Evolutionary conservation across 2,113 vertebrate species (phyloP), one percentile per base, ranked within the genome.

Genomic region (Genyomyrus donnyi): DNA sequence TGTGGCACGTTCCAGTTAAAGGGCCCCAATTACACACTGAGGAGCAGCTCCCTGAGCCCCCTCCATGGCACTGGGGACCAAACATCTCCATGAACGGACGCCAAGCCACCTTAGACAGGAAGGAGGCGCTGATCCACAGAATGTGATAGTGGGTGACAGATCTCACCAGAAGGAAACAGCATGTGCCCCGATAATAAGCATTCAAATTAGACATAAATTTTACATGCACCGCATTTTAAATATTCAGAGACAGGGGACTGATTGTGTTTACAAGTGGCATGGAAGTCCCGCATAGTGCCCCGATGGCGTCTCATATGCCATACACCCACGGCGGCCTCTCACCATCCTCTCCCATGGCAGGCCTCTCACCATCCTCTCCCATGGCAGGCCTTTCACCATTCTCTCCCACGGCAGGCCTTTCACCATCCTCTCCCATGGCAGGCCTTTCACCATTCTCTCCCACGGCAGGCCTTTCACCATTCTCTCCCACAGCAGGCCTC

Each of bases 141-240:
- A 3, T 45, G n/a, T 19, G 56, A 70, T n/a, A 70, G 11, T n/a
- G 84, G 90, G 94, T 97, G 96, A 98, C 97, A 96, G 97, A 97
- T 97, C 97, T 97, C 97, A 96, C 96, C 96, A 94, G 93, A 94
- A 96, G 45, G 97, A 98, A 97, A 97, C 96, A 97, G 98, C 97
- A 97, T 97, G 96, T 95, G 96, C 96, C 95, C 95, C 98, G 95
- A 97, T 97, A 98, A 98, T 98, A 98, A 98, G 96, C 98, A 98
- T 99, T 99, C 97, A 98, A 98, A 99, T 99, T 97, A 98, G 97
- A 96, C 97, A 99, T 98, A 97, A 98, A 99, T 99, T 99, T 98
- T 99, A 97, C 97, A 99, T 98, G 98, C 94, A 96, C 95, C 94
- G 96, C 97, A 96, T 98, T 98, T 98, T 97, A 99, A 99, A 98